Evolutionary conservation across 2,888 invertebrate genomes (phyloP).

Genomic region (Torymus auratus): DNA sequence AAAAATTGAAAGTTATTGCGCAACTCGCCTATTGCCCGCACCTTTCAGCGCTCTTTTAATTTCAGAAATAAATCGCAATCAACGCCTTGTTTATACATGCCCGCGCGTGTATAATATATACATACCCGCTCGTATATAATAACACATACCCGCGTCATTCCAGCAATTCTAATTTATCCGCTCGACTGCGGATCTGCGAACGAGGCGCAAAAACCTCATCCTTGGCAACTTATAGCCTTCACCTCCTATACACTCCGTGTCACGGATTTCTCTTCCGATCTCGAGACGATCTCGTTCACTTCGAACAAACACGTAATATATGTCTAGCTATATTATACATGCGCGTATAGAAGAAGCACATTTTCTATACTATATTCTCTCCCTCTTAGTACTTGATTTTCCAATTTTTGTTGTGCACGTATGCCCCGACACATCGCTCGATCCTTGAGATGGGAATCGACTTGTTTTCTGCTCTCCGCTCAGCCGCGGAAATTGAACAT

Average conservation of each 20-base stretch:
- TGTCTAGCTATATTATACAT: no score
- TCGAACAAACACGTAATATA: no score
- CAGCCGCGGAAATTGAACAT: slow-evolving; percentile 23
- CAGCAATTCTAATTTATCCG: slow-evolving; percentile 40
- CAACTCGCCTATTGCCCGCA: no score
- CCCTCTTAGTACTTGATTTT: slow-evolving; percentile 7
- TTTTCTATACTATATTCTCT: neutral
- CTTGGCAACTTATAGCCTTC: neutral
- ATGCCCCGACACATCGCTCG: neutral
- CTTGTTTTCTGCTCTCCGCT: slow-evolving; percentile 8
- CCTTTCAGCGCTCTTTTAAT: neutral
- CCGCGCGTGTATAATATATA: neutral
- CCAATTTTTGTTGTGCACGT: neutral
- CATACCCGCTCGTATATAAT: neutral
- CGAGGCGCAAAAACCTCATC: neutral
- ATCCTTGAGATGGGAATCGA: slow-evolving; percentile 28
- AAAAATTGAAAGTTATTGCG: no score
- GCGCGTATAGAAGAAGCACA: no score
- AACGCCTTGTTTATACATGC: neutral
- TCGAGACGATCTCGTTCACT: no score
- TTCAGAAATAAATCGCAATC: neutral
- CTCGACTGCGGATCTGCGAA: slow-evolving; percentile 6
- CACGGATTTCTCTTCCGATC: no score
- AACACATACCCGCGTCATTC: neutral
- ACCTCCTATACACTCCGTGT: neutral